Evolutionary conservation across 2,888 invertebrate species (phyloP).

Genomic region (Asteroscopus sphinx): DNA sequence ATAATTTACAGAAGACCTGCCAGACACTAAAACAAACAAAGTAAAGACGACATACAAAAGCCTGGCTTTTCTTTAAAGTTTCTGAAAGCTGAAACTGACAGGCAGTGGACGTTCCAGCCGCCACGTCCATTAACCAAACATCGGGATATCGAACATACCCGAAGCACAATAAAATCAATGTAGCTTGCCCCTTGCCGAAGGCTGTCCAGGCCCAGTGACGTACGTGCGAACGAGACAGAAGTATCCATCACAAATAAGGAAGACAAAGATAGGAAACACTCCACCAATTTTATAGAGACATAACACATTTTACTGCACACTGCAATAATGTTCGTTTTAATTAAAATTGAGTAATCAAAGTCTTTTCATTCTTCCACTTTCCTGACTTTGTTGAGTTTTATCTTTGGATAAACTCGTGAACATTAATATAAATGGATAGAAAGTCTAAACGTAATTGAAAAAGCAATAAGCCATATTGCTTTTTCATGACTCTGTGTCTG

Average conservation of each 20-base stretch:
- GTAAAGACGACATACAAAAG: slow-evolving; percentile 24
- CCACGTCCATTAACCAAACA: slow-evolving; percentile 48
- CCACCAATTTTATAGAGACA: slow-evolving; percentile 65
- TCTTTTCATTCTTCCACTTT: slow-evolving; percentile 32
- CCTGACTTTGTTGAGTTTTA: slow-evolving; percentile 37
- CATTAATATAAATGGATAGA: slow-evolving; percentile 31
- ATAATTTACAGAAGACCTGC: slow-evolving; percentile 23
- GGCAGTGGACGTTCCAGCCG: slow-evolving; percentile 18
- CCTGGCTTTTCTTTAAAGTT: slow-evolving; percentile 30
- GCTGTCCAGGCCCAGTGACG: slow-evolving; percentile 62
- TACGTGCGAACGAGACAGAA: slow-evolving; percentile 56
- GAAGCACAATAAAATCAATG: slow-evolving; percentile 74
- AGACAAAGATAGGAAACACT: slow-evolving; percentile 50
- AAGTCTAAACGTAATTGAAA: slow-evolving; percentile 25
- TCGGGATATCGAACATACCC: slow-evolving; percentile 46
- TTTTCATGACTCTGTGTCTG: background rate
- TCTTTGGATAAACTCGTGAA: slow-evolving; percentile 12
- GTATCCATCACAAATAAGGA: slow-evolving; percentile 30
- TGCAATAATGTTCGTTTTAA: slow-evolving; percentile 63
- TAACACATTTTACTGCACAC: slow-evolving; percentile 68
- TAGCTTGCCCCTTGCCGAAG: slow-evolving; percentile 65
- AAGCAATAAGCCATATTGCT: slow-evolving; percentile 14
- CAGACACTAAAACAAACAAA: slow-evolving; percentile 33
- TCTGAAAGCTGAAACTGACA: slow-evolving; percentile 34
- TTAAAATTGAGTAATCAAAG: slow-evolving; percentile 62